Percentiles rank a stretch among this genome's conserved stretches.
These are phyloP conservation scores for Neomonachus schauinslandi DNA, from an alignment of 2,113 vertebrate species.

Conservation along the genomic window DNA sequence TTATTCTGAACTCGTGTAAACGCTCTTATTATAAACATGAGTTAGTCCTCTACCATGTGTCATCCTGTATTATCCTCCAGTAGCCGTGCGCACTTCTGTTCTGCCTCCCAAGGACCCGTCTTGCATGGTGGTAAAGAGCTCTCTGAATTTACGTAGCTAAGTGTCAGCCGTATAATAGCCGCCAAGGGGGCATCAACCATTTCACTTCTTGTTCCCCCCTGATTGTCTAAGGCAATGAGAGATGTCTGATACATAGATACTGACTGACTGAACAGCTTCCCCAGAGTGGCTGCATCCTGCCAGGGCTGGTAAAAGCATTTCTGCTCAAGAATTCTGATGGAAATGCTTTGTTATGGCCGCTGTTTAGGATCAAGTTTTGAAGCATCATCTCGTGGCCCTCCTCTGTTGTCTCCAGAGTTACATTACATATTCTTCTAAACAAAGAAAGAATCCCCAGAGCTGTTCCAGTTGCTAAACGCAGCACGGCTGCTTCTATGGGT, in stretches of 20 bases:
- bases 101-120: background rate
- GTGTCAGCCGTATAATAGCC: accelerated
- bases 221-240: background rate
- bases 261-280: background rate
- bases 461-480: background rate
- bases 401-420: background rate
- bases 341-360: background rate
- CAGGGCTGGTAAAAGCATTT: background rate
- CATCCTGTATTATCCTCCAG: background rate
- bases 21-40: background rate
- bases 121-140: background rate
- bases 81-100: accelerated
- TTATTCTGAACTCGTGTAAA: background rate
- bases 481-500: background rate
- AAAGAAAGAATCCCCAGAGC: background rate
- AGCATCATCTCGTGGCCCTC: background rate
- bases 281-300: background rate
- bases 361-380: background rate
- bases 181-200: background rate
- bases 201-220: background rate
- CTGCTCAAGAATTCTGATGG: background rate
- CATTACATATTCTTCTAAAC: background rate
- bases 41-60: accelerated
- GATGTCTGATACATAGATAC: accelerated
- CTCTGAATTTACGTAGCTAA: background rate